phyloP scores from a whole-genome alignment of 2,797 vertebrate species.

The Parauchenoglanis ngamensis region DNA sequence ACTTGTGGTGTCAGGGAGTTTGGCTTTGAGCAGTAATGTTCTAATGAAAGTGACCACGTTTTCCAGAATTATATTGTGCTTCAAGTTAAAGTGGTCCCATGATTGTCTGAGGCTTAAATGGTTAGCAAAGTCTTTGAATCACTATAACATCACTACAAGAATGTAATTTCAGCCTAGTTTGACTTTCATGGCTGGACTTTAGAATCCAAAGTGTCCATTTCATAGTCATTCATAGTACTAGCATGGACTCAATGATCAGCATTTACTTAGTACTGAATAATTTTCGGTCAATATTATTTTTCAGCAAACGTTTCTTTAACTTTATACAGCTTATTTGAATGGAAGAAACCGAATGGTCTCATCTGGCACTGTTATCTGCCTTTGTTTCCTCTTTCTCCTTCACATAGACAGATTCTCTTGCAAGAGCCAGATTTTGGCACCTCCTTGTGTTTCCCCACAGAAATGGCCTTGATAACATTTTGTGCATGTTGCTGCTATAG shows the following conservation, averaged over 20 bases:
- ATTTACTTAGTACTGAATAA: not conserved
- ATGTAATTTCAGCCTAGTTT: constrained; percentile 6
- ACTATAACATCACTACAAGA: not conserved
- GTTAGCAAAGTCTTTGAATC: not conserved
- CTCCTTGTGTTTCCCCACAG: constrained; percentile 47
- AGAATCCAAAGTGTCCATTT: not conserved
- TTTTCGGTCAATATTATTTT: not conserved
- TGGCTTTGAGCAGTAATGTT: not conserved
- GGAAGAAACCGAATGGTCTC: not conserved
- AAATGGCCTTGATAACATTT: constrained; percentile 38
- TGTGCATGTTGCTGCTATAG: not conserved
- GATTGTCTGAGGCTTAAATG: not conserved
- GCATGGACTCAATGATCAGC: too few relatives aligned
- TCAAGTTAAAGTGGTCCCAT: not conserved
- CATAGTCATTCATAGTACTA: not conserved
- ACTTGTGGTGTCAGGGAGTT: constrained; percentile 1
- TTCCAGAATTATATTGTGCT: not conserved
- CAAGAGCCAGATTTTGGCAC: constrained; percentile 43
- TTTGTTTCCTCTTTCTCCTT: constrained; percentile 9
- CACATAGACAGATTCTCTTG: constrained; percentile 37
- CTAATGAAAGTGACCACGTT: not conserved
- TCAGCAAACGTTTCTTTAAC: not conserved
- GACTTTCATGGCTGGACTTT: not conserved
- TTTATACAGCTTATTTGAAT: not conserved
- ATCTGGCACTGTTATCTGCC: not conserved